Conservation (phyloP, 1,140 invertebrate species). For the Acromyrmex heyeri region DNA sequence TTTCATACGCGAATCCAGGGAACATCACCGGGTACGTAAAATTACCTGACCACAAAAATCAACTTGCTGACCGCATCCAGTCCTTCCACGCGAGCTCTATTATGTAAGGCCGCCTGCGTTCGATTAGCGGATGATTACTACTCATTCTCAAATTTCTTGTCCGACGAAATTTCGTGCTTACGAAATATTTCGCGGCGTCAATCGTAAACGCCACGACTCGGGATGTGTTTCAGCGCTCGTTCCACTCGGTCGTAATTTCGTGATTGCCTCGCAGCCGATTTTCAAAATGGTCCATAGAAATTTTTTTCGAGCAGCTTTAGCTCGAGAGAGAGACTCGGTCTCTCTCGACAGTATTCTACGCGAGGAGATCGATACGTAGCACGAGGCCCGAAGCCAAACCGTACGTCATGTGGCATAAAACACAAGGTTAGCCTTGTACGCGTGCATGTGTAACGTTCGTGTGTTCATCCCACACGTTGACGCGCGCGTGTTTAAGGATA, state of each 20-base stretch:
- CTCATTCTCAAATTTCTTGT: slow-evolving; percentile 24
- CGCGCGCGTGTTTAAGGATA: background rate
- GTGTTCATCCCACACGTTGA: background rate
- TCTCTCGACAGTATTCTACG: slow-evolving; percentile 67
- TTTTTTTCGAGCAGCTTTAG: slow-evolving; percentile 13
- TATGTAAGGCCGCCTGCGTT: slow-evolving; percentile 36
- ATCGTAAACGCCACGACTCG: slow-evolving; percentile 6
- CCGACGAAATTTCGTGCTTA: background rate
- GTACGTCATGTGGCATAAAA: slow-evolving; percentile 72
- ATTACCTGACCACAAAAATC: slow-evolving; percentile 49
- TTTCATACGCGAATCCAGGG: slow-evolving; percentile 15
- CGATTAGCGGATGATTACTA: slow-evolving; percentile 35
- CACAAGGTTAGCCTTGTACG: slow-evolving; percentile 56
- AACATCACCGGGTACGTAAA: background rate
- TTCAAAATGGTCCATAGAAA: slow-evolving; percentile 14
- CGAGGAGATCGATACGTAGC: slow-evolving; percentile 81
- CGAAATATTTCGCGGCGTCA: slow-evolving; percentile 21
- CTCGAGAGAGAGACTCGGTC: background rate
- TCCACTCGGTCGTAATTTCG: slow-evolving; percentile 10
- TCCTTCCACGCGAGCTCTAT: slow-evolving; percentile 12
- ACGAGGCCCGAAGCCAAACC: slow-evolving; percentile 82
- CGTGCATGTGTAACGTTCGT: slow-evolving; percentile 15
- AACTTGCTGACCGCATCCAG: slow-evolving; percentile 23
- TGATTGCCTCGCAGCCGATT: slow-evolving; percentile 30
- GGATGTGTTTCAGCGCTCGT: slow-evolving; percentile 1